These are phyloP conservation scores for Alaudala cheleensis DNA, from an alignment of 2,113 vertebrate species.

Conservation along the genomic window DNA sequence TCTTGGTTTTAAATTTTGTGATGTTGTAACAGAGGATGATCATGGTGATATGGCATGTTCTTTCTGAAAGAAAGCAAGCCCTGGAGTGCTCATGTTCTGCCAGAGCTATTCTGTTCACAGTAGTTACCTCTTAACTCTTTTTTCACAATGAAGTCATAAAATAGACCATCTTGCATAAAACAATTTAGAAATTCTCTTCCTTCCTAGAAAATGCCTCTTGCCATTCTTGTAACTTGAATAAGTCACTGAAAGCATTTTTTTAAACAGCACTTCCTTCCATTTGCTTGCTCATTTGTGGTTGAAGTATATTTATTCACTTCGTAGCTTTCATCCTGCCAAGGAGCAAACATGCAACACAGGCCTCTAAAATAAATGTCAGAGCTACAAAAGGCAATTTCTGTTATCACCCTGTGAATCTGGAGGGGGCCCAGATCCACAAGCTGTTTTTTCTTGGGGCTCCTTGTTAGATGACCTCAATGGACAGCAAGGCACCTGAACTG, in stretches of 20 bases:
- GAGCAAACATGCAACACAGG: constrained; percentile 27
- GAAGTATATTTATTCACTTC: constrained; percentile 45
- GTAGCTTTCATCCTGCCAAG: constrained; percentile 34
- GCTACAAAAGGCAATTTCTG: constrained; percentile 9
- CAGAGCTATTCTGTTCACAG: not conserved
- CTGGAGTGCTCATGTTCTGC: not conserved
- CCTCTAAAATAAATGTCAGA: not conserved
- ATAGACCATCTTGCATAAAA: constrained; percentile 35
- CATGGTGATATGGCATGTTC: constrained; percentile 5
- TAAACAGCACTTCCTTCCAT: constrained; percentile 55
- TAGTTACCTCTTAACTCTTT: constrained; percentile 19
- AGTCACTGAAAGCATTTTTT: constrained; percentile 45
- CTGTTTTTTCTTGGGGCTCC: not conserved
- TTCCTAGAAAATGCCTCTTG: constrained; percentile 54
- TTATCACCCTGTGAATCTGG: not conserved
- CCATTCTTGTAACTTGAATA: constrained; percentile 53
- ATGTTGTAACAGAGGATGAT: constrained; percentile 29
- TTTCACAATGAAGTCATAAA: constrained; percentile 37
- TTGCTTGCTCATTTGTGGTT: constrained; percentile 52
- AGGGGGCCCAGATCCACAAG: not conserved
- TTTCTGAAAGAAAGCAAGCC: not conserved
- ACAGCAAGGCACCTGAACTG: not conserved
- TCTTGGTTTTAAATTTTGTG: not conserved
- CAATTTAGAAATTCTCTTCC: constrained; percentile 52
- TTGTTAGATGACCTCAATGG: not conserved